These are phyloP conservation scores for Grammomys dolichurus DNA, from an alignment of 2,113 vertebrate species.

Conservation along the genomic window DNA sequence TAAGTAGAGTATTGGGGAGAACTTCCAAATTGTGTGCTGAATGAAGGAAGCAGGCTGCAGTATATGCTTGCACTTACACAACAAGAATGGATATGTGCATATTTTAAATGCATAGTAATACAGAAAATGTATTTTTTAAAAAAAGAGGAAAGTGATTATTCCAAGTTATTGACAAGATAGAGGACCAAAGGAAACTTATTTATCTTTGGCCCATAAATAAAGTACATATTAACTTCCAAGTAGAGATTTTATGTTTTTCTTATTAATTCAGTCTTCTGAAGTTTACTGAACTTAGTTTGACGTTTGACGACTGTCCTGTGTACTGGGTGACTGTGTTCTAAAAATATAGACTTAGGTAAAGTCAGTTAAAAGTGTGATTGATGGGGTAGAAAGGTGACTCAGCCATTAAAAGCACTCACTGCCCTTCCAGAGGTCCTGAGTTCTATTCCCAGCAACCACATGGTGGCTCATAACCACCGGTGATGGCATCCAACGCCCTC, in stretches of 20 bases:
- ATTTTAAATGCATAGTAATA: background rate
- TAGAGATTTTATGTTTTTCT: background rate
- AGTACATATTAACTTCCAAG: constrained; percentile 14
- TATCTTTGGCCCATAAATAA: background rate
- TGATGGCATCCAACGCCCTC: too few species aligned
- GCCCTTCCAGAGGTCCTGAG: too few species aligned
- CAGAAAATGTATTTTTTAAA: background rate
- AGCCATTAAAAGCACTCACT: too few species aligned
- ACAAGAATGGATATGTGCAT: background rate
- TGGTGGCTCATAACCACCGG: too few species aligned
- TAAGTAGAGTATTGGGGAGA: background rate
- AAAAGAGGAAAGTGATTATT: background rate
- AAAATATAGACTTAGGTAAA: background rate
- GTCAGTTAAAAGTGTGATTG: background rate
- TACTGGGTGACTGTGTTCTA: background rate
- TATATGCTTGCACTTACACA: background rate
- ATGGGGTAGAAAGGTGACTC: too few species aligned
- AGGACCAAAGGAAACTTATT: background rate
- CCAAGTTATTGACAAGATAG: background rate
- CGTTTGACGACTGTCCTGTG: background rate
- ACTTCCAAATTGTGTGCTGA: background rate
- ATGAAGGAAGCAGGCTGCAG: background rate
- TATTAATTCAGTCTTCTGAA: background rate
- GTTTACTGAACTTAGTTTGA: background rate
- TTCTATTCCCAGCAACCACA: too few species aligned